phyloP scores from a whole-genome alignment of 2,113 vertebrate genomes.

The Platichthys stellatus region DNA sequence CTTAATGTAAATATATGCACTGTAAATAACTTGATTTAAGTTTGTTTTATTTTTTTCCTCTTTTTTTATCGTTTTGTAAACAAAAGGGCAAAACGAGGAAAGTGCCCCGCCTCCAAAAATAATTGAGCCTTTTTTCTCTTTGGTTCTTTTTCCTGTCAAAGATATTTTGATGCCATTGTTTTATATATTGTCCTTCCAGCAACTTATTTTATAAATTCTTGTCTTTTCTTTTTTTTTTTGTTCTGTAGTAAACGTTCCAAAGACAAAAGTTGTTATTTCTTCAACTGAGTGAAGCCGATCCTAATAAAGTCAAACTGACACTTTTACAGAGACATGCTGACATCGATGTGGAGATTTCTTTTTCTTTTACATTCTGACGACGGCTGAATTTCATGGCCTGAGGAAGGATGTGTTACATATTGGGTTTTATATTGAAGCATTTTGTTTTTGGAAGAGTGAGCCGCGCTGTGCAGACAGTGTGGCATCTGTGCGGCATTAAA shows the following conservation, averaged over 20 bases:
- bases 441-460: not conserved
- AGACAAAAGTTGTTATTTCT: slow-evolving; percentile 83
- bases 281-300: slow-evolving; percentile 83
- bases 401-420: not conserved
- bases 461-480: not conserved
- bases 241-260: slow-evolving; percentile 80
- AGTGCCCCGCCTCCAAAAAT: slow-evolving; percentile 73
- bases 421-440: slow-evolving; percentile 26
- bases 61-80: slow-evolving; percentile 72
- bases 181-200: slow-evolving; percentile 77
- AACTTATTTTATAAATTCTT: slow-evolving; percentile 78
- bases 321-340: slow-evolving; percentile 66
- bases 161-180: slow-evolving; percentile 78
- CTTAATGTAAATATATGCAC: slow-evolving; percentile 87
- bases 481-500: slow-evolving; percentile 30
- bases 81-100: slow-evolving; percentile 70
- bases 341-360: slow-evolving; percentile 21
- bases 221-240: slow-evolving; percentile 44
- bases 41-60: slow-evolving; percentile 52
- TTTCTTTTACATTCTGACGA: not conserved
- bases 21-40: slow-evolving; percentile 79
- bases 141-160: slow-evolving; percentile 58
- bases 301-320: slow-evolving; percentile 81
- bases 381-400: not conserved
- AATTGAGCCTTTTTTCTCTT: slow-evolving; percentile 67